phyloP scores from a whole-genome alignment of 1,140 invertebrate genomes.

The Wasmannia auropunctata region DNA sequence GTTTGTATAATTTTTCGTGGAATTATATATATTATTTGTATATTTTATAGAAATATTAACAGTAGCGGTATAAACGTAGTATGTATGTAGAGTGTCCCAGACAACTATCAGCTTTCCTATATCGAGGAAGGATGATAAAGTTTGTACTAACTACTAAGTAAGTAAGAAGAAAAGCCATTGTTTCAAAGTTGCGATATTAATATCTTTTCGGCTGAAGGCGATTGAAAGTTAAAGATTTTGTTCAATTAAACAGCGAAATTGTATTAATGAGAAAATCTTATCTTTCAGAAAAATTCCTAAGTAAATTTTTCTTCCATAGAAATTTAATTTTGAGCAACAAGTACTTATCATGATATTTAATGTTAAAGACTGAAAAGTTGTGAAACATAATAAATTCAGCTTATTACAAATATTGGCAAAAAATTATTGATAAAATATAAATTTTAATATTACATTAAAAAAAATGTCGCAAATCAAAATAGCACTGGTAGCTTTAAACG shows the following conservation, averaged over 20 bases:
- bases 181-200: conserved; percentile 50
- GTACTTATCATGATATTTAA: background rate
- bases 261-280: background rate
- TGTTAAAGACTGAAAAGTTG: conserved; percentile 18
- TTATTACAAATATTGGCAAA: background rate
- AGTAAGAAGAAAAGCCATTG: conserved; percentile 46
- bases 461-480: background rate
- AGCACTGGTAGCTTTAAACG: background rate
- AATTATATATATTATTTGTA: background rate
- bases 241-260: conserved; percentile 35
- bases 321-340: background rate
- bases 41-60: conserved; percentile 35
- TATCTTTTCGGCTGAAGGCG: conserved; percentile 17
- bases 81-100: background rate
- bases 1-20: background rate
- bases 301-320: background rate
- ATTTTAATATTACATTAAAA: background rate
- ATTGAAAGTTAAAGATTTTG: conserved; percentile 48
- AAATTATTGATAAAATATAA: background rate
- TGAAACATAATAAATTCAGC: background rate
- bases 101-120: conserved; percentile 24
- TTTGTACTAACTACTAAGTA: conserved; percentile 16
- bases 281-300: background rate
- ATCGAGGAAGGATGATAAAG: conserved; percentile 28
- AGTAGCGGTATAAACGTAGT: conserved; percentile 10